These are phyloP conservation scores for Castor canadensis DNA, from an alignment of 2,113 vertebrate genomes.

Conservation along the genomic window DNA sequence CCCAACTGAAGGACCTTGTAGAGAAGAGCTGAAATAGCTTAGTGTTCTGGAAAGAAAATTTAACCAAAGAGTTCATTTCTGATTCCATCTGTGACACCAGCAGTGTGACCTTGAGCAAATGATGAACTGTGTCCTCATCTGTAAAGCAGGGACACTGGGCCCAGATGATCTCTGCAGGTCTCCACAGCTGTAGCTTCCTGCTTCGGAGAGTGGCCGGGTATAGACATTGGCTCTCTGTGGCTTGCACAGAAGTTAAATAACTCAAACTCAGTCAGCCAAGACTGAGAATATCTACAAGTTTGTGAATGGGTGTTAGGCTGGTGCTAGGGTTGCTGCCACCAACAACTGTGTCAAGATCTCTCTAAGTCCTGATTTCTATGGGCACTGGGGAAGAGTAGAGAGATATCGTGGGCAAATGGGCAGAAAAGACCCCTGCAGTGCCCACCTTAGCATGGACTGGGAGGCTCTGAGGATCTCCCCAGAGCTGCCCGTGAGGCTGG, in stretches of 20 bases:
- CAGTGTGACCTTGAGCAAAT: not conserved
- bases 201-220: not conserved
- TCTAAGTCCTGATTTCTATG: slow-evolving; percentile 33
- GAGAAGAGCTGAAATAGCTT: not conserved
- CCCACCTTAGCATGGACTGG: slow-evolving; percentile 20
- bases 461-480: slow-evolving; percentile 45
- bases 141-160: not conserved
- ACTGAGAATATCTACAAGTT: not conserved
- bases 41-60: not conserved
- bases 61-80: not conserved
- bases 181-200: not conserved
- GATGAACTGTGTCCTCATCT: not conserved
- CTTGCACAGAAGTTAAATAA: not conserved
- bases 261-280: not conserved
- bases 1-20: not conserved
- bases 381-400: not conserved
- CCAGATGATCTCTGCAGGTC: not conserved
- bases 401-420: slow-evolving; percentile 51
- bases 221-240: not conserved
- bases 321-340: not conserved
- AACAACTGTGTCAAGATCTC: not conserved
- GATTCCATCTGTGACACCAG: not conserved
- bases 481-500: slow-evolving; percentile 49
- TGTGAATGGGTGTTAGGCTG: not conserved
- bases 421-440: slow-evolving; percentile 55